Evolutionary conservation across 2,797 vertebrate genomes (phyloP).

Genomic region (Catamblyrhynchus diadema): DNA sequence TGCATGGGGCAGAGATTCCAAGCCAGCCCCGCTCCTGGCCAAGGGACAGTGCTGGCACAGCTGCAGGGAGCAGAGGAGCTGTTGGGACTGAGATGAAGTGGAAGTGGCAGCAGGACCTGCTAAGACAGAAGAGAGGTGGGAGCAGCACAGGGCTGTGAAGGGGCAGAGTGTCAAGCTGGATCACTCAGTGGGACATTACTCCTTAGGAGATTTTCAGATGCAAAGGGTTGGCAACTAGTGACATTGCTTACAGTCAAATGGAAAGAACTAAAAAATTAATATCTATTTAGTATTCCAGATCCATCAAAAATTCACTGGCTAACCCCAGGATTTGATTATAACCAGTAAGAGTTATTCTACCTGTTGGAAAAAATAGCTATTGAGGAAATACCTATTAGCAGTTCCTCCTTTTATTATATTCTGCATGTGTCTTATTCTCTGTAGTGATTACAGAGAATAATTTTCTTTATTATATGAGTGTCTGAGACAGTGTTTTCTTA

Average conservation of each 20-base stretch:
- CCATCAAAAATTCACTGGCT: neutral
- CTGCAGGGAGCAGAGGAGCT: neutral
- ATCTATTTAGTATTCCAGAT: neutral
- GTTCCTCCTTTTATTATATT: neutral
- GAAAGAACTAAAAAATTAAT: neutral
- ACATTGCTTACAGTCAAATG: neutral
- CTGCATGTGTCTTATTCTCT: neutral
- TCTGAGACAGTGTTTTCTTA: neutral
- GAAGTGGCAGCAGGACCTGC: neutral
- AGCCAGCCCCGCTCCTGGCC: neutral
- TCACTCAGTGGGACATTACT: neutral
- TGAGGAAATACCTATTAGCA: neutral
- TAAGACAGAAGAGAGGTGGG: neutral
- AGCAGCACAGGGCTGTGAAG: rapidly evolving
- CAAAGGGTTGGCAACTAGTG: neutral
- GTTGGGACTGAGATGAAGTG: neutral
- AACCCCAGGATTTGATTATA: neutral
- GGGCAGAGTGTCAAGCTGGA: neutral
- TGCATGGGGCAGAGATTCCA: neutral
- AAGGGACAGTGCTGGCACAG: neutral
- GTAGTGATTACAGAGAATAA: neutral
- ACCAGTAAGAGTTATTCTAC: neutral
- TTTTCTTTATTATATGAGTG: neutral
- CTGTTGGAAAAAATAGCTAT: neutral
- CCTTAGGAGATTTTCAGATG: neutral